Base-by-base conservation (phyloP, 2,888 invertebrate species). In the Nesidiocoris tenuis region DNA sequence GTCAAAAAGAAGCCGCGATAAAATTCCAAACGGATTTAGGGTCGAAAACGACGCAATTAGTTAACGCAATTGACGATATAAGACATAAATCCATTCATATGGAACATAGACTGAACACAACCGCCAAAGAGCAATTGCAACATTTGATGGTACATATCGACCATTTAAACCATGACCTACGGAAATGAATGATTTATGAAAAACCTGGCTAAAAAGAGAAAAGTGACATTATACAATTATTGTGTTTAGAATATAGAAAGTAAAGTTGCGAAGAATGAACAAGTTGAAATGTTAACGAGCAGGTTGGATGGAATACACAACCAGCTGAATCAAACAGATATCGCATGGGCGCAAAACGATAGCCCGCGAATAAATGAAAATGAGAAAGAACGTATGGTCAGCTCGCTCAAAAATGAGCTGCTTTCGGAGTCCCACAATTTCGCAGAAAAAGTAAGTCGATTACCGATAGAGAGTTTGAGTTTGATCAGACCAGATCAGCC, bases 401-500 rank as follows among this genome's bases (percentile, higher is more conserved):
- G 57, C 57, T 70, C 70, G 18, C 59, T 74, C 19, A 74, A 64
- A 56, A 64, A 56, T 74, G 63, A 74, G 54, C 55, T 74, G 55
- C 61, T 63, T 64, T 55, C 63, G 12, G 78, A 78, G 64, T 71
- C 75, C 9, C 77, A 78, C 16, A 78, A 77, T 64, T 76, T 78
- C 19, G 75, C 65, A 2, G 61, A 76, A 19, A 78, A 78, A 71
- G 78, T 78, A 39, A 66, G 70, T 70, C 19, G n/a, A 59, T 7
- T 12, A 7, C 54, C 54, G 65, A n/a, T n/a, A n/a, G n/a, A n/a
- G n/a, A n/a, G n/a, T n/a, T n/a, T n/a, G n/a, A n/a, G n/a, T n/a
- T n/a, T n/a, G n/a, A n/a, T n/a, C n/a, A n/a, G n/a, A n/a, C n/a
- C n/a, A n/a, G n/a, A n/a, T n/a, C n/a, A n/a, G n/a, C n/a, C n/a